Percentiles rank a stretch among this genome's conserved stretches.
Evolutionary conservation across 2,888 invertebrate species (phyloP).

Genomic region (Smittia aterrima): DNA sequence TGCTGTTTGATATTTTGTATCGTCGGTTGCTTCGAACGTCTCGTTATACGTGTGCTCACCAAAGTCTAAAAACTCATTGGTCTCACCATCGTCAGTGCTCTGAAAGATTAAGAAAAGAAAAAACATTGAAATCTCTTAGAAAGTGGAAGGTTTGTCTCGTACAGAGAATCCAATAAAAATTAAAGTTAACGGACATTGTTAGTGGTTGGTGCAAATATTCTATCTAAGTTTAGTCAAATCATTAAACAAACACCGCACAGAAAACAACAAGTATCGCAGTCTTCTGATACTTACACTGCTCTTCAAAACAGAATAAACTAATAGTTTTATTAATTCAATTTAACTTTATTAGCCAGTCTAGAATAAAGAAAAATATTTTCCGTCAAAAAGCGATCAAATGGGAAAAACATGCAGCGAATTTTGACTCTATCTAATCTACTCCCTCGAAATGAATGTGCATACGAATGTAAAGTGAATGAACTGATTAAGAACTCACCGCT

Average conservation of each 20-base stretch:
- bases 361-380: constrained; percentile 9
- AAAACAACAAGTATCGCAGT: neutral
- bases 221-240: neutral
- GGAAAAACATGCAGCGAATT: neutral
- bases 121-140: neutral
- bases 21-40: constrained; percentile 9
- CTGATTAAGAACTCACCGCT: constrained; percentile 13
- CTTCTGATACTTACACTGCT: constrained; percentile 33
- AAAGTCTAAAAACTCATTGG: neutral
- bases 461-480: neutral
- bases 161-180: too few relatives aligned
- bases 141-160: neutral
- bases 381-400: neutral
- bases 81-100: constrained; percentile 8
- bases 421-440: neutral
- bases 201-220: neutral
- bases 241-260: neutral
- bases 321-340: constrained; percentile 4
- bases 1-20: constrained; percentile 25
- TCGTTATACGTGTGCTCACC: constrained; percentile 21
- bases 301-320: constrained; percentile 13
- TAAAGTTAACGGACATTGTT: neutral
- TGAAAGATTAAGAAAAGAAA: neutral
- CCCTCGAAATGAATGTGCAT: neutral
- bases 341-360: constrained; percentile 36